Base-by-base conservation (phyloP, 2,888 invertebrate genomes). In the Venusia cambrica region DNA sequence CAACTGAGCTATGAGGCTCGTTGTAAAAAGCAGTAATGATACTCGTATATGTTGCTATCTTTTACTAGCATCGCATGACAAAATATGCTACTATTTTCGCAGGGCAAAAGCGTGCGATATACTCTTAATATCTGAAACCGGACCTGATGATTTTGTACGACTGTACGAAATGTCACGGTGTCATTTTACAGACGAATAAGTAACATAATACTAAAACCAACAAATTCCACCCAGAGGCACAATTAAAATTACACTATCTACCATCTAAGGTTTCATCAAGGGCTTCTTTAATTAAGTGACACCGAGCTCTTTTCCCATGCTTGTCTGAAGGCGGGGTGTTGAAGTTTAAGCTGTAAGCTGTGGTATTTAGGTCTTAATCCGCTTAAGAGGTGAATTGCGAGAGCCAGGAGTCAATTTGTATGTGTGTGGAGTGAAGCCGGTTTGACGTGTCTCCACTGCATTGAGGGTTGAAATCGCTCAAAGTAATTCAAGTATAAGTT, bases 221-320 rank as follows among this genome's bases (percentile, higher is more conserved):
- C 14, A 16, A 31, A 29, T 11, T 26, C 26, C 25, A 25, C 35
- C 33, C 33, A 30, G 7, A 39, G 35, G 27, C 38, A 43, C 45
- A 43, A 43, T 45, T 47, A 39, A 48, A 45, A 48, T 44, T 33
- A 50, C 45, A 45, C 34, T 38, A 45, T 43, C 45, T 25, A 55
- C 49, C 58, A 55, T 54, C 56, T 71, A 72, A 57, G 80, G 78
- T 62, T 81, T 80, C 81, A 51, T 62, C 62, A 64, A 69, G 48
- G 80, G 78, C 68, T 80, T 80, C 77, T 71, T 72, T 78, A 80
- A 81, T 79, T 73, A 79, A 76, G 63, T 64, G 72, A 72, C 64
- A 73, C 60, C 62, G 72, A 64, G 73, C 70, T 46, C 43, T 71
- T 66, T 71, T 31, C 31, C 18, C 27, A n/a, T n/a, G n/a, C n/a